A percentile compares a stretch with the other conserved stretches of the same genome.
These are phyloP conservation scores for Laterallus jamaicensis DNA, from an alignment of 2,113 vertebrate genomes.

Conservation along the genomic window DNA sequence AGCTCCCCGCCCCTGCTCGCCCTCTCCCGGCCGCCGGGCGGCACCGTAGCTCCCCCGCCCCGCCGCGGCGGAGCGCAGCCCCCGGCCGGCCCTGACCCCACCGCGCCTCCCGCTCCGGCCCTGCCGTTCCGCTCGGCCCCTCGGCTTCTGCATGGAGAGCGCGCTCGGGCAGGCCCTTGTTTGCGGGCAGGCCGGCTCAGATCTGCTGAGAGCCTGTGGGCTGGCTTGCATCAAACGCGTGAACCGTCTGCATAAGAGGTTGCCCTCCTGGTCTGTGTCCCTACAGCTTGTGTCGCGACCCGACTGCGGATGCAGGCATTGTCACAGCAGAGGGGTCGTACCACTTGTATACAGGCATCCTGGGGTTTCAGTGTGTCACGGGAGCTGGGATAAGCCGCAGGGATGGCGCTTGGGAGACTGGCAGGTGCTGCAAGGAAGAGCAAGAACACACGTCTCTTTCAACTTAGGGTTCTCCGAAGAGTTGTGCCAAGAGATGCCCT, in stretches of 20 bases:
- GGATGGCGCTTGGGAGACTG: background rate
- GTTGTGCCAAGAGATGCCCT: background rate
- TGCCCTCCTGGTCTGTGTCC: background rate
- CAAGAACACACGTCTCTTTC: background rate
- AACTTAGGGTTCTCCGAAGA: background rate
- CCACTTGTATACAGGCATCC: no score
- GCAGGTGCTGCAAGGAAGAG: background rate
- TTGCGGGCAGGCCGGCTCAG: background rate
- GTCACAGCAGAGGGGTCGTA: rapidly evolving
- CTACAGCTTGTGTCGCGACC: background rate
- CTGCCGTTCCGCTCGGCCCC: background rate
- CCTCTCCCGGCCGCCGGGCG: background rate
- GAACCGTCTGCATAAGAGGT: background rate
- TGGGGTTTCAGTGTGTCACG: no score
- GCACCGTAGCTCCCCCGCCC: background rate
- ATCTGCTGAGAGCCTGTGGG: background rate
- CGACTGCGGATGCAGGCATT: background rate
- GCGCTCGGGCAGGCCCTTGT: rapidly evolving
- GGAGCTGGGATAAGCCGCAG: background rate
- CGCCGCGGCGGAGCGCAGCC: no score
- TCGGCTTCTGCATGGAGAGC: rapidly evolving
- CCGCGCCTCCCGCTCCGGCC: background rate
- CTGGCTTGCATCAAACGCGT: rapidly evolving
- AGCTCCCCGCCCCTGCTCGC: background rate
- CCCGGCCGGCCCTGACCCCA: no score